These are phyloP conservation scores for Mormyrops attenuatus DNA, from an alignment of 2,797 vertebrate species.

Conservation along the genomic window DNA sequence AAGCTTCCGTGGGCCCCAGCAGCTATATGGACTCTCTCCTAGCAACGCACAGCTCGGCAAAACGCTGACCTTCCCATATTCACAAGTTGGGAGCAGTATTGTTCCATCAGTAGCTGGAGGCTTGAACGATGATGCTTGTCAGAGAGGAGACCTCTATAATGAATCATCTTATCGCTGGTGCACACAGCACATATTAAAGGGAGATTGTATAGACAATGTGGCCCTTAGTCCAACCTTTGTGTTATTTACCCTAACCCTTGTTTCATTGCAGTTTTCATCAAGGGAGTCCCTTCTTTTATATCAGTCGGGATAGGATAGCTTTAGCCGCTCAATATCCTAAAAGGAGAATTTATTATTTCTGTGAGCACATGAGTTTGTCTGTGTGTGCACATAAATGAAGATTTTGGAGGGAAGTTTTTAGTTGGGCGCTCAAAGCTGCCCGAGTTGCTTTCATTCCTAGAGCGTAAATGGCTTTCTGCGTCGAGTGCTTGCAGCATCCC, in stretches of 20 bases:
- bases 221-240: slow-evolving; percentile 82
- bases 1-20: not conserved
- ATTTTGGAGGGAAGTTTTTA: slow-evolving; percentile 3
- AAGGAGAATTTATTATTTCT: slow-evolving; percentile 15
- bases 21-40: slow-evolving; percentile 30
- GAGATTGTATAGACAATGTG: slow-evolving; percentile 82
- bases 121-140: slow-evolving; percentile 99
- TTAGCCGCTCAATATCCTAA: slow-evolving; percentile 10
- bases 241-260: slow-evolving; percentile 84
- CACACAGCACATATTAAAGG: slow-evolving; percentile 92
- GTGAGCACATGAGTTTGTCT: not conserved
- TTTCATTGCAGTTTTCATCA: slow-evolving; percentile 76
- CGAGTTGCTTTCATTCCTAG: not conserved
- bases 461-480: not conserved
- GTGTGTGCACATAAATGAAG: not conserved
- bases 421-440: not conserved
- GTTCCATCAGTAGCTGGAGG: slow-evolving; percentile 93
- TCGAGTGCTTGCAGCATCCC: not conserved
- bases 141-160: slow-evolving; percentile 88
- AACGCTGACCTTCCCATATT: slow-evolving; percentile 99
- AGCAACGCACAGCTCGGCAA: slow-evolving; percentile 64
- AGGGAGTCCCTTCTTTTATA: slow-evolving; percentile 67
- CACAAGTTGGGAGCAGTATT: slow-evolving; percentile 88
- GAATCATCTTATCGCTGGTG: slow-evolving; percentile 99
- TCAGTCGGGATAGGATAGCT: slow-evolving; percentile 33